Evolutionary conservation across 2,797 vertebrate genomes (phyloP).

Genomic region (Mastacembelus armatus): DNA sequence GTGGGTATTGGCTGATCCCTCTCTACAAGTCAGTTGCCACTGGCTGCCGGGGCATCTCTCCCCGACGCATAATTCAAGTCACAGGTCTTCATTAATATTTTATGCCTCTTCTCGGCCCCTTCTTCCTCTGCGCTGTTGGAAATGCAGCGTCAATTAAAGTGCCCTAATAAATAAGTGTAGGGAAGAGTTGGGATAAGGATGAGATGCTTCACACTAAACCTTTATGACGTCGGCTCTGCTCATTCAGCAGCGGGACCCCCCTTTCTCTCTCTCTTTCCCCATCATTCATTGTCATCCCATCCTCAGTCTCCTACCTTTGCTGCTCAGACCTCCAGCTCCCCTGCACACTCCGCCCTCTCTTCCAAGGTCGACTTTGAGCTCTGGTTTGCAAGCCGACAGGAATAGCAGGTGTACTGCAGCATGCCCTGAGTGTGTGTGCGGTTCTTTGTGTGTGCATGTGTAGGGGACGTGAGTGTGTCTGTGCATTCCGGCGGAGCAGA

Average conservation of each 20-base stretch:
- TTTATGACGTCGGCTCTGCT: constrained; percentile 33
- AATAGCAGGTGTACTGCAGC: constrained; percentile 74
- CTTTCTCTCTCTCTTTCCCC: constrained; percentile 27
- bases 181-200: no score
- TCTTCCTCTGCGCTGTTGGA: background rate
- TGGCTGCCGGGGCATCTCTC: constrained; percentile 21
- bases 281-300: constrained; percentile 21
- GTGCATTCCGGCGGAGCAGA: constrained; percentile 55
- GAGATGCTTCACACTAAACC: constrained; percentile 64
- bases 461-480: constrained; percentile 31
- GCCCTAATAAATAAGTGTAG: no score
- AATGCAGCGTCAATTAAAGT: background rate
- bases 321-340: constrained; percentile 40
- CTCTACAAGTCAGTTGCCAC: constrained; percentile 24
- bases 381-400: constrained; percentile 59
- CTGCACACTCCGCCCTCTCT: constrained; percentile 50
- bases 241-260: constrained; percentile 29
- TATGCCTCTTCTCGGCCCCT: background rate
- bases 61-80: constrained; percentile 9
- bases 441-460: constrained; percentile 21
- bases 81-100: constrained; percentile 46
- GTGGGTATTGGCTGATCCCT: constrained; percentile 53
- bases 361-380: constrained; percentile 80
- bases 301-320: constrained; percentile 49
- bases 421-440: constrained; percentile 47